Evolutionary conservation across 2,113 vertebrate species (phyloP), one percentile per base, ranked within the genome.

Genomic region (Corythornis madagascariensis): DNA sequence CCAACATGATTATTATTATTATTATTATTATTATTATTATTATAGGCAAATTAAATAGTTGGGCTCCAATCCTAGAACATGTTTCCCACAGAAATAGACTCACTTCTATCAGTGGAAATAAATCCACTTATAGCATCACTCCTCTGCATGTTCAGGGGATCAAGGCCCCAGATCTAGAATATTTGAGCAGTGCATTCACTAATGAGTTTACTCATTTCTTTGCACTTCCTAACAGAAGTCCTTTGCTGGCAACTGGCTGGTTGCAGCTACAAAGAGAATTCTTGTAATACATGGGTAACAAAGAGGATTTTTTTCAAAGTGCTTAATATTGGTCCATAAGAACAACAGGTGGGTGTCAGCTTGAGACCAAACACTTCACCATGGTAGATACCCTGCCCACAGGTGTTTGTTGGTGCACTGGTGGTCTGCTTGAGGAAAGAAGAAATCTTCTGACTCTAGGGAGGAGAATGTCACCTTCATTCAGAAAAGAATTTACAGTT

Each of bases 401-500:
- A 38, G 38, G 38, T 53, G 42, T 71, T 83, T 50, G 48, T 10
- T 88, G 85, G 91, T 94, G 87, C 86, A 75, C 50, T 81, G 11
- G 26, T 85, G 66, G 67, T 16, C 81, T 82, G 66, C 42, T 88
- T 76, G 71, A 90, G 40, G 84, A 67, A 92, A 47, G 79, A 79
- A 19, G n/a, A 67, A 72, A 20, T 65, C 33, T 2, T 93, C 72
- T 43, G 59, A 88, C 55, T 92, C 91, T 83, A 59, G 1, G 13
- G 64, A 91, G 80, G 35, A 96, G 85, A 91, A 86, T 13, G 25
- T 40, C 78, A 86, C 86, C 74, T 94, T 97, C 82, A 83, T 22
- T 71, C 81, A 89, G 47, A 91, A 95, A 95, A 84, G 52, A 48
- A 66, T 98, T 89, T 96, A 99, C 69, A 99, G 97, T 97, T 98